These are phyloP conservation scores for Drosophila buzzatii DNA, from an alignment of 2,888 invertebrate genomes.

Conservation along the genomic window DNA sequence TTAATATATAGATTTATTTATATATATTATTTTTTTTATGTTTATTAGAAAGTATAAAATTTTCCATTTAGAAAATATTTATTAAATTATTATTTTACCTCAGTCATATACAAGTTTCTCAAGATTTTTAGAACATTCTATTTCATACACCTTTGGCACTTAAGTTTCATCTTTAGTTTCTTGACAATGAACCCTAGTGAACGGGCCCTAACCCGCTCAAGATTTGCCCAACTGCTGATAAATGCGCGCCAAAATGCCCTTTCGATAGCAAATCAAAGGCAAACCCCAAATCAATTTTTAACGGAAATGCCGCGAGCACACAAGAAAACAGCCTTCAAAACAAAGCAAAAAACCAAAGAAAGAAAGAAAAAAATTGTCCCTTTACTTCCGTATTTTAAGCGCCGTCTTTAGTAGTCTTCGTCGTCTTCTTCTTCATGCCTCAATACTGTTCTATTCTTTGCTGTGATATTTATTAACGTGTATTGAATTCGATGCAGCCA, in stretches of 20 bases:
- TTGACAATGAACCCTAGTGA: background rate
- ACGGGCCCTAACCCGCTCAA: conserved; percentile 1
- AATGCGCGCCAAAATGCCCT: conserved; percentile 54
- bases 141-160: background rate
- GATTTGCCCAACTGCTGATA: conserved; percentile 20
- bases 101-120: background rate
- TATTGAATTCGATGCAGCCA: conserved; percentile 75
- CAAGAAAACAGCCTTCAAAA: conserved; percentile 43
- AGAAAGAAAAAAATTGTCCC: conserved; percentile 43
- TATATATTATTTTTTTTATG: background rate
- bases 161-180: background rate
- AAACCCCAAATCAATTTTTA: conserved; percentile 49
- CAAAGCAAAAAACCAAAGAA: conserved; percentile 13
- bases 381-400: conserved; percentile 73
- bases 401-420: conserved; percentile 44
- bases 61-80: background rate
- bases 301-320: conserved; percentile 52
- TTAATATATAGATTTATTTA: too few relatives aligned
- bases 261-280: conserved; percentile 54
- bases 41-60: background rate
- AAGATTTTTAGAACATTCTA: background rate
- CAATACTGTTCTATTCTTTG: conserved; percentile 40
- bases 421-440: background rate
- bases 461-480: conserved; percentile 74
- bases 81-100: background rate